Percentiles rank a stretch among this genome's conserved stretches.
phyloP scores from a whole-genome alignment of 1,140 invertebrate genomes.

The Apocrypta bakeri region DNA sequence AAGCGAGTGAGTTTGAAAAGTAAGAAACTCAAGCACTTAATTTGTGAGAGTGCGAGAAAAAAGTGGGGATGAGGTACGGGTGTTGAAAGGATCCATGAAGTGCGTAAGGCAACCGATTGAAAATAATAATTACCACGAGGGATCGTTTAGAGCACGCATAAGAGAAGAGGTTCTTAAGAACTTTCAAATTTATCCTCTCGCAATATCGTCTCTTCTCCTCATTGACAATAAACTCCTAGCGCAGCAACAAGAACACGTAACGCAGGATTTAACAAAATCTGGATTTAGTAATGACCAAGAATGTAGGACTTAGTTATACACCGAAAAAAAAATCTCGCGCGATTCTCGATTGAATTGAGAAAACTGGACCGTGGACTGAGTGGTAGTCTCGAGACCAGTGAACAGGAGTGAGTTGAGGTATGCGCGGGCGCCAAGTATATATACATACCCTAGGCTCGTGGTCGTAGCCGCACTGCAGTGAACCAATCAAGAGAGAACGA shows the following conservation, averaged over 20 bases:
- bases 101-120: conserved; percentile 43
- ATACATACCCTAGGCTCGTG: conserved; percentile 5
- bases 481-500: conserved; percentile 40
- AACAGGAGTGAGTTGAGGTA: background rate
- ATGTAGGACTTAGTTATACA: too few relatives aligned
- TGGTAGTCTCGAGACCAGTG: conserved; percentile 38
- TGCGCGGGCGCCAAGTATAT: conserved; percentile 3
- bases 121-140: background rate
- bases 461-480: conserved; percentile 26
- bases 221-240: too few relatives aligned
- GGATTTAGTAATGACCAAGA: too few relatives aligned
- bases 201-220: too few relatives aligned
- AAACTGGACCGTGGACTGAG: conserved; percentile 31
- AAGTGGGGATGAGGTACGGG: background rate
- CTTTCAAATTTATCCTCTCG: too few relatives aligned
- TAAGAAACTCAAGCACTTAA: conserved; percentile 63
- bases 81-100: conserved; percentile 42
- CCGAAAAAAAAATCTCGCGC: background rate
- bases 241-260: too few relatives aligned
- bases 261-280: too few relatives aligned
- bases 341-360: conserved; percentile 28
- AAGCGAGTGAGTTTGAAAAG: conserved; percentile 1
- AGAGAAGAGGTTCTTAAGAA: conserved; percentile 2
- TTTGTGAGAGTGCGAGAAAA: conserved; percentile 55
- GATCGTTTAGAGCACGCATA: background rate